Percentiles rank a stretch among this genome's conserved stretches.
phyloP scores from a whole-genome alignment of 2,888 invertebrate species.

The Amphipyra tragopoginis region DNA sequence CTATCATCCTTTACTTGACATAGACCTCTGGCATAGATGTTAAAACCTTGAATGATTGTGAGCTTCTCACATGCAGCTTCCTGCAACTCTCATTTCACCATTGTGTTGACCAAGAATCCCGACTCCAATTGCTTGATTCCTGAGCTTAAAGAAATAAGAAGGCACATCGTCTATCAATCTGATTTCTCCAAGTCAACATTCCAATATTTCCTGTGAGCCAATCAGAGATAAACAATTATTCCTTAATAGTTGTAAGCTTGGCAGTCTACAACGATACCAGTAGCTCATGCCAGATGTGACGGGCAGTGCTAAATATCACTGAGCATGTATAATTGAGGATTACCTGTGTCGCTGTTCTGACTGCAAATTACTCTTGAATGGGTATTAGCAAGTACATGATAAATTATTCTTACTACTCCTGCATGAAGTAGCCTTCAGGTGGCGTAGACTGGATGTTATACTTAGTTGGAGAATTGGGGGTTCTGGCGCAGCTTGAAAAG shows the following conservation, averaged over 20 bases:
- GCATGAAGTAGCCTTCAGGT: conserved; percentile 4
- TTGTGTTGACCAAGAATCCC: too few species aligned
- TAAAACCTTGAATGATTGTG: too few species aligned
- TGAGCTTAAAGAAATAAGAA: too few species aligned
- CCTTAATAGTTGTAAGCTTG: conserved; percentile 24
- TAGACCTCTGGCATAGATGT: too few species aligned
- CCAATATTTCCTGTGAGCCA: conserved; percentile 15
- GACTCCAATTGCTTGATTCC: too few species aligned
- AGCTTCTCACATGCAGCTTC: too few species aligned
- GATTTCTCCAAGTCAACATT: not conserved
- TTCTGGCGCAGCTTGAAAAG: not conserved
- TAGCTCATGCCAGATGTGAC: conserved; percentile 39
- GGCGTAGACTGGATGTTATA: not conserved
- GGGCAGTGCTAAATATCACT: conserved; percentile 46
- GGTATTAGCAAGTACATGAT: conserved; percentile 28
- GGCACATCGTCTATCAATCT: too few species aligned
- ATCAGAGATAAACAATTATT: conserved; percentile 15
- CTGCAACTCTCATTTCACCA: too few species aligned
- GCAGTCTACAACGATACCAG: conserved; percentile 12
- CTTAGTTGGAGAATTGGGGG: not conserved
- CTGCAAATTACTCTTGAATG: conserved; percentile 44
- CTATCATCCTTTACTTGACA: too few species aligned
- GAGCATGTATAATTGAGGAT: conserved; percentile 46
- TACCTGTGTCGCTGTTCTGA: conserved; percentile 36
- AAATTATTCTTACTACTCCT: conserved; percentile 12